These are phyloP conservation scores for Gastrophysa polygoni DNA, from an alignment of 2,888 invertebrate species.

Conservation along the genomic window DNA sequence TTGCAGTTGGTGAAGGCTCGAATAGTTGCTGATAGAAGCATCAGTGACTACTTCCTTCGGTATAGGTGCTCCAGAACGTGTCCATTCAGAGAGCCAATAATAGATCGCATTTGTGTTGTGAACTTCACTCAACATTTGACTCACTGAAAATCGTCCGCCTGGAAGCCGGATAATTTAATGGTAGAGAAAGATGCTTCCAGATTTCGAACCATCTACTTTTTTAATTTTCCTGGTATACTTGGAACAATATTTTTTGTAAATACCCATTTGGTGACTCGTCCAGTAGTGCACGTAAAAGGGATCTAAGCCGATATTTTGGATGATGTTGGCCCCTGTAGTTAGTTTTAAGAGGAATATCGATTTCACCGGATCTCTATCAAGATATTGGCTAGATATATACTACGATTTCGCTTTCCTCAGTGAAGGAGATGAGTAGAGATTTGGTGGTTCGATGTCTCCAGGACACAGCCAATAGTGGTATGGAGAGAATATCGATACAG, in stretches of 20 bases:
- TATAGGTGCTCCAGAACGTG: slow-evolving; percentile 8
- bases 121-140: neutral
- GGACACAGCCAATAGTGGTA: no score
- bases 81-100: slow-evolving; percentile 8
- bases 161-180: neutral
- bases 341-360: neutral
- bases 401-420: neutral
- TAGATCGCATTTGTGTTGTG: neutral
- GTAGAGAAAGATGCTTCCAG: neutral
- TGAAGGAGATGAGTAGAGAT: neutral
- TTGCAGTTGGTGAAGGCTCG: neutral
- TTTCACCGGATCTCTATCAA: neutral
- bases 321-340: no score
- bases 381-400: neutral
- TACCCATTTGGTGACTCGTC: neutral
- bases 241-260: neutral
- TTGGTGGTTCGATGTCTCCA: slow-evolving; percentile 1
- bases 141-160: neutral
- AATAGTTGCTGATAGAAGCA: slow-evolving; percentile 3
- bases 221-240: neutral
- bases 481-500: no score
- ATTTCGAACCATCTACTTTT: neutral
- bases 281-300: neutral
- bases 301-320: neutral
- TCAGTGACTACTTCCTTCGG: slow-evolving; percentile 11